Evolutionary conservation across 2,888 invertebrate genomes (phyloP).

Genomic region (Trachelus iudaicus): DNA sequence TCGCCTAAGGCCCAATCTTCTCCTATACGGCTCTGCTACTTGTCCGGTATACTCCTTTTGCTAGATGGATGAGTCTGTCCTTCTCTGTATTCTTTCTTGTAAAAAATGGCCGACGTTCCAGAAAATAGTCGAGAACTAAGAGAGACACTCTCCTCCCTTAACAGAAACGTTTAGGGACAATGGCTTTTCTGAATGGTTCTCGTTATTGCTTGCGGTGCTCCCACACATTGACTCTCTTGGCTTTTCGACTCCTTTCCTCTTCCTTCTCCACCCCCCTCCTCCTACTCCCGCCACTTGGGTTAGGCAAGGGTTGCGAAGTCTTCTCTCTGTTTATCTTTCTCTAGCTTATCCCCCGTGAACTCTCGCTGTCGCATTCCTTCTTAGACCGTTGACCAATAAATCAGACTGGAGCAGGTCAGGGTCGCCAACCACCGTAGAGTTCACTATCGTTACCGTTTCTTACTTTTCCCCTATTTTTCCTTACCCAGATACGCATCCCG

Average conservation of each 20-base stretch:
- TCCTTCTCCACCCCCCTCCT: neutral
- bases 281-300: conserved; percentile 23
- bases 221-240: conserved; percentile 12
- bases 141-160: neutral
- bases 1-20: too few relatives aligned
- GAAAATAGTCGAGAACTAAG: neutral
- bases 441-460: conserved; percentile 16
- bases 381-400: conserved; percentile 21
- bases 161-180: conserved; percentile 36
- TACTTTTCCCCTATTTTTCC: neutral
- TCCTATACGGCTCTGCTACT: too few relatives aligned
- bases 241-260: too few relatives aligned
- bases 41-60: too few relatives aligned
- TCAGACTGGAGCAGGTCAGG: conserved; percentile 22
- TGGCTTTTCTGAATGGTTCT: conserved; percentile 44
- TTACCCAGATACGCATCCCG: conserved; percentile 1
- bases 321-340: neutral
- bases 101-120: conserved; percentile 1
- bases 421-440: neutral
- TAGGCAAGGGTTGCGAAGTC: conserved; percentile 49
- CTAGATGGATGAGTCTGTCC: too few relatives aligned
- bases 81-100: neutral
- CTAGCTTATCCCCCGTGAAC: neutral
- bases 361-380: conserved; percentile 18
- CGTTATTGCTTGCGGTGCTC: conserved; percentile 49